phyloP scores from a whole-genome alignment of 1,140 invertebrate genomes.

The Ips nitidus region DNA sequence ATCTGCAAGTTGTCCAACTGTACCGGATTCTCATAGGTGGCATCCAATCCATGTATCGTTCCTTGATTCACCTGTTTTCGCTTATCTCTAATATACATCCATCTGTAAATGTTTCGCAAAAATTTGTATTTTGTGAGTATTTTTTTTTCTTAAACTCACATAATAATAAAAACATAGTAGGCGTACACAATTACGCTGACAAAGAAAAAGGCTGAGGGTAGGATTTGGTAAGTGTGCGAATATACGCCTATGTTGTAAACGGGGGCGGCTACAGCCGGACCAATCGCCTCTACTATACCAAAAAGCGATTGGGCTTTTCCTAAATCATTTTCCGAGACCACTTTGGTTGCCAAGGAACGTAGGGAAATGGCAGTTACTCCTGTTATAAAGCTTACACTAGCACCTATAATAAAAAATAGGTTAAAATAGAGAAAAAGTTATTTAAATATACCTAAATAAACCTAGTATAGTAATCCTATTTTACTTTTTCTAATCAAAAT shows the following conservation, averaged over 20 bases:
- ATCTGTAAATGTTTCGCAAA: conserved; percentile 24
- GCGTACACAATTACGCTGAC: conserved; percentile 49
- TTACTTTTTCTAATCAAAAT: no score
- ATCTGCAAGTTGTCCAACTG: conserved; percentile 30
- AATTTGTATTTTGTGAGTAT: background rate
- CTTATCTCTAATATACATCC: conserved; percentile 33
- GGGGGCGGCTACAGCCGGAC: conserved; percentile 54
- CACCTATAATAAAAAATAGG: conserved; percentile 32
- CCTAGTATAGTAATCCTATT: no score
- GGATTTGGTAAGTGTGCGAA: conserved; percentile 49
- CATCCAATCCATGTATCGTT: background rate
- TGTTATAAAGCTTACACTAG: conserved; percentile 58
- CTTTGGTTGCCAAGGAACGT: conserved; percentile 60
- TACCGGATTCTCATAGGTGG: conserved; percentile 22
- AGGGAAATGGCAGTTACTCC: conserved; percentile 57
- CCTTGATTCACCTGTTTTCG: conserved; percentile 12
- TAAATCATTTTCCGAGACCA: conserved; percentile 57
- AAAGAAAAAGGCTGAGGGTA: conserved; percentile 55
- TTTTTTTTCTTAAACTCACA: conserved; percentile 33
- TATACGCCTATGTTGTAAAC: conserved; percentile 56
- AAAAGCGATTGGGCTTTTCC: conserved; percentile 62
- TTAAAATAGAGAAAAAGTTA: background rate
- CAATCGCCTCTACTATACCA: conserved; percentile 57
- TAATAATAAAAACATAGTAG: conserved; percentile 24
- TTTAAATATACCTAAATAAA: no score